Conservation (phyloP, 2,888 invertebrate species). For the Noctua fimbriata region DNA sequence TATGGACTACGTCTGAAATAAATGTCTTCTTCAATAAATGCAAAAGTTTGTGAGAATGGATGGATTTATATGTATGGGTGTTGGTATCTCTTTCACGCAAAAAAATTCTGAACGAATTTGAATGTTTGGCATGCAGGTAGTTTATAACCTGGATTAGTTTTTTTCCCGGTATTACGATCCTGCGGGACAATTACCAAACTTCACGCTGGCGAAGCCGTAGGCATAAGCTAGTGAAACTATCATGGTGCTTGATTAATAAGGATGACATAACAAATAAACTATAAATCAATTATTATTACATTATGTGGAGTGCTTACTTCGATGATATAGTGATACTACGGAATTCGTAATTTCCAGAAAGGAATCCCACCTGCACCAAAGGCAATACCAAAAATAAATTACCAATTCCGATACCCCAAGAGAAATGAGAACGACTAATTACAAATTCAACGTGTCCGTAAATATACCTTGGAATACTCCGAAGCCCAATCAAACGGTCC, state of each 20-base stretch:
- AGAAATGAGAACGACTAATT: constrained; percentile 41
- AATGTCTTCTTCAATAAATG: neutral
- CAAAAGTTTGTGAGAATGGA: neutral
- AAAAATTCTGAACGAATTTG: neutral
- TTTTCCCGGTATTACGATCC: neutral
- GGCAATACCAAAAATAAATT: constrained; percentile 30
- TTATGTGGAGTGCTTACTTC: neutral
- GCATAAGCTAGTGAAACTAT: neutral
- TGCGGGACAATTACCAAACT: neutral
- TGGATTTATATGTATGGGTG: neutral
- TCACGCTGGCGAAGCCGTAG: neutral
- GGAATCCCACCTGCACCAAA: neutral
- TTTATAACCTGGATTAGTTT: neutral
- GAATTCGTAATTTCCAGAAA: neutral
- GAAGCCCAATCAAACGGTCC: constrained; percentile 29
- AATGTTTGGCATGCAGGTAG: neutral
- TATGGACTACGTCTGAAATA: too few species aligned
- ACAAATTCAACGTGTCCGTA: constrained; percentile 38
- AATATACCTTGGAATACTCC: constrained; percentile 30
- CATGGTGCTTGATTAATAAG: neutral
- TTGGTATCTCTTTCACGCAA: neutral
- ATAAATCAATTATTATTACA: neutral
- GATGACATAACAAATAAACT: neutral
- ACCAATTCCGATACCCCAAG: constrained; percentile 27
- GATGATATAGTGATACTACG: neutral